phyloP scores from a whole-genome alignment of 92 coral and sea anemone species.

The Actinernus sp. region DNA sequence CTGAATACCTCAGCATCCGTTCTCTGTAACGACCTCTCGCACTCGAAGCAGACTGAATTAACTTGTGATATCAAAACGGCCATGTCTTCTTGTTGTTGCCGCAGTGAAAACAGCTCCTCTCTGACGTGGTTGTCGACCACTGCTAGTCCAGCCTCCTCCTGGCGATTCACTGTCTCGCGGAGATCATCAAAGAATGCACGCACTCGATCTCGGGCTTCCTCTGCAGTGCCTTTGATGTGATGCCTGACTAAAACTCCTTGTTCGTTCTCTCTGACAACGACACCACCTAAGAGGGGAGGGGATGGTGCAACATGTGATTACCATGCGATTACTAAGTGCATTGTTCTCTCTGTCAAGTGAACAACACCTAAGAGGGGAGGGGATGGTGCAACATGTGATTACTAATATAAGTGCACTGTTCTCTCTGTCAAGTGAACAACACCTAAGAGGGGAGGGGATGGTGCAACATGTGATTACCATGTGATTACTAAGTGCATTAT shows the following conservation, averaged over 20 bases:
- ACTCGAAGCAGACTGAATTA: slow-evolving; percentile 88
- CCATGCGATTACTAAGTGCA: too few species aligned
- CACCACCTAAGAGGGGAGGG: slow-evolving; percentile 74
- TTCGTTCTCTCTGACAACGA: slow-evolving; percentile 71
- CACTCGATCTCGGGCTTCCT: slow-evolving; percentile 86
- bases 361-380: too few species aligned
- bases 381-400: too few species aligned
- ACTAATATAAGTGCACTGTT: slow-evolving; percentile 59
- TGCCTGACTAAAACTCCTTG: slow-evolving; percentile 69
- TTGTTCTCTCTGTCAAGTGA: too few species aligned
- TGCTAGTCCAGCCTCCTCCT: slow-evolving; percentile 98
- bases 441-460: slow-evolving; percentile 68
- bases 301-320: too few species aligned
- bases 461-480: too few species aligned
- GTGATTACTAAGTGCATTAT: too few species aligned
- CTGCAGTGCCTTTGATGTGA: slow-evolving; percentile 82
- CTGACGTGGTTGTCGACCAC: slow-evolving; percentile 95
- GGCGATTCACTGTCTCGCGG: slow-evolving; percentile 95
- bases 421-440: slow-evolving; percentile 75
- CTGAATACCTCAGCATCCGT: slow-evolving; percentile 98
- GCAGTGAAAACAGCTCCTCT: slow-evolving; percentile 89
- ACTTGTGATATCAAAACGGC: slow-evolving; percentile 95
- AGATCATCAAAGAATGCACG: slow-evolving; percentile 97
- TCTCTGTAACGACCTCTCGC: slow-evolving; percentile 91
- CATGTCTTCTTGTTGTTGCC: slow-evolving; percentile 99